Evolutionary conservation across 2,113 vertebrate species (phyloP).

Genomic region (Brienomyrus longianalis): DNA sequence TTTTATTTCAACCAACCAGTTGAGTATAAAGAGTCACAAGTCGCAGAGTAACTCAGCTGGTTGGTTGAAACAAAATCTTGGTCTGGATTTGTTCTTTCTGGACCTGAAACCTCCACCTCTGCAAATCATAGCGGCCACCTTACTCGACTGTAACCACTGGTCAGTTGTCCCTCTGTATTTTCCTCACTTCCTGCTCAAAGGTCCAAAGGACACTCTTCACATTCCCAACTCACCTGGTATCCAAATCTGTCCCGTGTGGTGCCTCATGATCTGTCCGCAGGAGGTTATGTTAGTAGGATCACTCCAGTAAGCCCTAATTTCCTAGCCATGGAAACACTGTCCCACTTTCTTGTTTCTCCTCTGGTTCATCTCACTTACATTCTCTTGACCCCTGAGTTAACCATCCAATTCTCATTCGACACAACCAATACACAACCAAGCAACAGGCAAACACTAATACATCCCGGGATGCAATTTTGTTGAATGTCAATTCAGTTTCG

Average conservation of each 20-base stretch:
- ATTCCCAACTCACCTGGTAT: not conserved
- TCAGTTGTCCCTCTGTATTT: not conserved
- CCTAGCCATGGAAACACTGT: not conserved
- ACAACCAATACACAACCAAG: not conserved
- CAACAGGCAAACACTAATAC: not conserved
- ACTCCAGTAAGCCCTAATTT: not conserved
- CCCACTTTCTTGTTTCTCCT: not conserved
- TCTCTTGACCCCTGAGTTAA: not conserved
- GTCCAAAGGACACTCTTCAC: not conserved
- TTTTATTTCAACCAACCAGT: too few species aligned
- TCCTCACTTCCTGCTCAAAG: not conserved
- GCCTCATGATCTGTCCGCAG: not conserved
- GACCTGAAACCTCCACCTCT: too few species aligned
- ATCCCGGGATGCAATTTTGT: not conserved
- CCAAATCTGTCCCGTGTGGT: not conserved
- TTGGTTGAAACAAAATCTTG: too few species aligned
- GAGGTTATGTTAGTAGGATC: not conserved
- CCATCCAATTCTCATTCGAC: not conserved
- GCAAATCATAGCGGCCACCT: not conserved
- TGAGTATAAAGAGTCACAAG: too few species aligned
- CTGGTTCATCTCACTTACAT: not conserved
- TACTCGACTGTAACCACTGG: not conserved
- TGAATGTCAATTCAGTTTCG: not conserved
- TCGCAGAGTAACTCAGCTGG: too few species aligned
- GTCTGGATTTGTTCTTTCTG: too few species aligned